Conservation (phyloP, 2,888 invertebrate species). For the Platerodrilus igneus region DNA sequence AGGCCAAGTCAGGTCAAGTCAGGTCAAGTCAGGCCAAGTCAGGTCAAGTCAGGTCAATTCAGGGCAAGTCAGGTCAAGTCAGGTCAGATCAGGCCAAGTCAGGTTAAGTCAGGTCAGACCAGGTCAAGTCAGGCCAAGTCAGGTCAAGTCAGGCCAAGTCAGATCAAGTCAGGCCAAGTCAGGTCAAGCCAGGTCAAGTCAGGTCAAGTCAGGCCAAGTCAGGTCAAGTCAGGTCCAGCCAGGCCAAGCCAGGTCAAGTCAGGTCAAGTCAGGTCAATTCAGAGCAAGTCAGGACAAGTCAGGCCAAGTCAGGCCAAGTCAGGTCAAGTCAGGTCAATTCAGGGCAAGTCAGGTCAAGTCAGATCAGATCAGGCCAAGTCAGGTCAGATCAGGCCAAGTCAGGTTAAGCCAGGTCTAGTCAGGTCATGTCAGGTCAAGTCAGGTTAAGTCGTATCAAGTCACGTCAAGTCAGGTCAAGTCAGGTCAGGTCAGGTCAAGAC, state of each 20-base stretch:
- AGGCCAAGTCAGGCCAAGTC: neutral
- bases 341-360: neutral
- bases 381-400: conserved; percentile 1
- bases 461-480: conserved; percentile 2
- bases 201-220: conserved; percentile 2
- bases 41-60: conserved; percentile 1
- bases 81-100: neutral
- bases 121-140: conserved; percentile 2
- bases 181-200: conserved; percentile 1
- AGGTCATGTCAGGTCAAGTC: conserved; percentile 2
- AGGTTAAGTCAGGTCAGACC: conserved; percentile 1
- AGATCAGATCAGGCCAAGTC: neutral
- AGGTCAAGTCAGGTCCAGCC: conserved; percentile 3
- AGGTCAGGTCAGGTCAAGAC: conserved; percentile 3
- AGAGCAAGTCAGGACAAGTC: conserved; percentile 1
- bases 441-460: conserved; percentile 1
- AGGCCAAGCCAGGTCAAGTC: conserved; percentile 2
- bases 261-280: neutral
- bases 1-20: conserved; percentile 8
- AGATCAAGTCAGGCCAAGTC: conserved; percentile 2
- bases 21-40: conserved; percentile 5
- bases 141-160: neutral
- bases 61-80: conserved; percentile 1
- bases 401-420: neutral
- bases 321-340: conserved; percentile 4